Evolutionary conservation across 2,797 vertebrate species (phyloP).

Genomic region (Siniperca undulata): DNA sequence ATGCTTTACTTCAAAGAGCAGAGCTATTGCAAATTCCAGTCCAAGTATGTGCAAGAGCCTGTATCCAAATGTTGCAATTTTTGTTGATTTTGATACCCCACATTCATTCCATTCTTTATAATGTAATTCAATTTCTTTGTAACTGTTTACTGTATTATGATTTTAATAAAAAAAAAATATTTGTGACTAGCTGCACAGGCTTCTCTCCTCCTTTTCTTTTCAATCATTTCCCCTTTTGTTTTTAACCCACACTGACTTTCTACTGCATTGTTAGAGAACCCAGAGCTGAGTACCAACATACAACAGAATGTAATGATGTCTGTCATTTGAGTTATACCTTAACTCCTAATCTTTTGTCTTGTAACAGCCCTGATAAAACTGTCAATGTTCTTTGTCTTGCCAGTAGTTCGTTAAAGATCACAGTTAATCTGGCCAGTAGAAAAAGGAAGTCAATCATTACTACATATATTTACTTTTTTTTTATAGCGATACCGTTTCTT

Average conservation of each 20-base stretch:
- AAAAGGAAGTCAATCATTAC: constrained; percentile 47
- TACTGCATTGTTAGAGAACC: background rate
- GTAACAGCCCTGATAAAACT: constrained; percentile 21
- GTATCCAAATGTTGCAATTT: background rate
- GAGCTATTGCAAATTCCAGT: constrained; percentile 5
- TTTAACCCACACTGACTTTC: background rate
- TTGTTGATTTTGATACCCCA: background rate
- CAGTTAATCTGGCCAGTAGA: constrained; percentile 11
- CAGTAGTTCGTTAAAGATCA: constrained; percentile 29
- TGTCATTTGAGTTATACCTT: background rate
- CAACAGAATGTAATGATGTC: background rate
- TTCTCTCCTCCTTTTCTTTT: background rate
- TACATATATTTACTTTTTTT: constrained; percentile 5
- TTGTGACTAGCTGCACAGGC: background rate
- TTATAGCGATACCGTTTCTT: background rate
- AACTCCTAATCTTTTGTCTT: constrained; percentile 15
- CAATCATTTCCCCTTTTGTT: background rate
- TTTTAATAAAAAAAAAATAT: background rate
- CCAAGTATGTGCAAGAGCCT: background rate
- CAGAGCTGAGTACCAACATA: background rate
- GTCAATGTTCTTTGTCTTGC: constrained; percentile 17
- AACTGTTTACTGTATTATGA: too few species aligned
- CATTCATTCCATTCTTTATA: background rate
- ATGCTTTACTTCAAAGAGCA: constrained; percentile 34
- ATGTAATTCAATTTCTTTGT: too few species aligned